phyloP scores from a whole-genome alignment of 2,113 vertebrate species.

The Bombycilla garrulus region DNA sequence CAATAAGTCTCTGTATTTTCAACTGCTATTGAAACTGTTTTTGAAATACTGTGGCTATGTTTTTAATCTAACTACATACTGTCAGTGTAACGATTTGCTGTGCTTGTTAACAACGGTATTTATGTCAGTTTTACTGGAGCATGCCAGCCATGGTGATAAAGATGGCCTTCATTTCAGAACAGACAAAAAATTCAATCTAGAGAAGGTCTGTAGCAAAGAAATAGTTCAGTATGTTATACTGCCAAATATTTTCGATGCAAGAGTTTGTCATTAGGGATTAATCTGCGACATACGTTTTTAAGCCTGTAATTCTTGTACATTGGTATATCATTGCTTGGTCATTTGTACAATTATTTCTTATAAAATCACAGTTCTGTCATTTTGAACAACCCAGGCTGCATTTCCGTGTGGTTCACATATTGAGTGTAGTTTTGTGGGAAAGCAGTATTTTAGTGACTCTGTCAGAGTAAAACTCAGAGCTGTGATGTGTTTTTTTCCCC shows the following conservation, averaged over 20 bases:
- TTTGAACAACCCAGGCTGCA: background rate
- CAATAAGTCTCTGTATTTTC: background rate
- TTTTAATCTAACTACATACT: background rate
- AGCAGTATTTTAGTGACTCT: rapidly evolving
- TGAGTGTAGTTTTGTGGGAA: background rate
- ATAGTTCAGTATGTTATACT: background rate
- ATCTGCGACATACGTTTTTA: background rate
- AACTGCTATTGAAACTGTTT: background rate
- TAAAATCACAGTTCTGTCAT: background rate
- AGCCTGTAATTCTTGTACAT: background rate
- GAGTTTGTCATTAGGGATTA: background rate
- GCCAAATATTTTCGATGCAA: background rate
- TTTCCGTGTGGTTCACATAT: background rate
- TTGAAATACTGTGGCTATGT: background rate
- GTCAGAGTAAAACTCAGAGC: background rate
- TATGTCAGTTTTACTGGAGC: background rate
- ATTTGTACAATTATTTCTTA: background rate
- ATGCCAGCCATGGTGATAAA: background rate
- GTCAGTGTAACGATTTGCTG: background rate
- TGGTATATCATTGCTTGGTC: background rate
- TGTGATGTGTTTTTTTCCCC: background rate
- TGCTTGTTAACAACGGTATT: background rate
- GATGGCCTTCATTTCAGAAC: background rate
- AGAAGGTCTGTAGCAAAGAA: background rate
- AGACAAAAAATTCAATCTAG: background rate